Evolutionary conservation across 2,113 vertebrate genomes (phyloP), one percentile per base, ranked within the genome.

Genomic region (Arothron firmamentum): DNA sequence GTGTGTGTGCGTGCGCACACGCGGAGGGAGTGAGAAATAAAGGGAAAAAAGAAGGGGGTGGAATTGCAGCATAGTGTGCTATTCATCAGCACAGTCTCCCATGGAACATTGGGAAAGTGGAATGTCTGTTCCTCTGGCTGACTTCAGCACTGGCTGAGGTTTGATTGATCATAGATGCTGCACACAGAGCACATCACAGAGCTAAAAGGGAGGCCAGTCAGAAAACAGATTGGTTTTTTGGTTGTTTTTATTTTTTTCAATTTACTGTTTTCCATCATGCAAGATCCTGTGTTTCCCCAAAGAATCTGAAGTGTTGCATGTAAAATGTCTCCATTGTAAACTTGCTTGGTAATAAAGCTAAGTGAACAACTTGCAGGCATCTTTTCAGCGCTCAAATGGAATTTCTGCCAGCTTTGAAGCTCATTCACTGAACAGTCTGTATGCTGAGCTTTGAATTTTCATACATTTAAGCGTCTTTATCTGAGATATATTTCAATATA

Each of bases 71-170:
- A 81, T 71, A 72, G 86, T 83, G 83, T 67, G 49, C 85, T 91
- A 75, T 86, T 90, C 88, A 34, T 88, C 81, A 86, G 67, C 18
- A 83, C 72, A 83, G 75, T 75, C 65, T 75, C 82, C 61, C 91
- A 90, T 92, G 90, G 90, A 90, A 88, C 88, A 89, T 79, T 87
- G 84, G 83, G 81, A 89, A 84, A 78, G 78, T 86, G 88, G 88
- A 89, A 90, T 90, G 88, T 80, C 77, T 85, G 82, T 80, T 90
- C 84, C 81, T 87, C 90, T 85, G 88, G 85, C 88, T 88, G 54
- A 85, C 55, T 89, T 82, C 68, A 86, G 88, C 87, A 75, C 53
- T 59, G 84, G 81, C 65, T 65, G 70, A 78, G 88, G 82, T 72
- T 88, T 72, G 87, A 89, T 80, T 89, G 87, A 88, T 88, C 91